Base-by-base conservation (phyloP, 37 sponge, comb jelly and placozoan species). In the Eunapius fragilis region DNA sequence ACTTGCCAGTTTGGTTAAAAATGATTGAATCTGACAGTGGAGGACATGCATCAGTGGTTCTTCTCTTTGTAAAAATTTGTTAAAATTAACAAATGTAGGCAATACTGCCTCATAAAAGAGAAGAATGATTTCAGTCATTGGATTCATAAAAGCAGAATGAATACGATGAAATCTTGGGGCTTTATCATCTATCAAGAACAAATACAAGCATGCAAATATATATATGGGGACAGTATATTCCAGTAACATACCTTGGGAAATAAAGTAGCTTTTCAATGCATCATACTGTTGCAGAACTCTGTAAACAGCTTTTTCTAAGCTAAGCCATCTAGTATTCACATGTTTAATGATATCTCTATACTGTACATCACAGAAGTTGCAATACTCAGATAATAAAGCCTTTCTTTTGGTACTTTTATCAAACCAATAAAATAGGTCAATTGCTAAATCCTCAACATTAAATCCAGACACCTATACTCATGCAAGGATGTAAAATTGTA, bases 341-440 rank as follows among this genome's bases (percentile, higher is more conserved):
- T 88, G 41, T 68, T 58, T 75, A 28, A 88, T 79, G 23, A 88
- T 36, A 26, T 82, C 79, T 27, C 73, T 37, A 58, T 88, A 88
- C 31, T 82, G 37, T 34, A 48, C 78, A 74, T 88, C 84, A 83
- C 89, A 88, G 58, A 88, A 88, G 2, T 25, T 36, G 34, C 83
- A 88, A 74, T 76, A 88, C 45, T 88, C 89, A 23, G 31, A 74
- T 22, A 88, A 49, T 2, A 17, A n/a, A 5, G 7, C 70, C 67
- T 88, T 82, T 3, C 77, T 81, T 23, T 88, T 88, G 7, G 82
- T 88, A 2, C 78, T 75, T 76, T 88, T 88, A 33, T 88, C 83
- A n/a, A 88, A 88, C 88, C 88, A 88, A 71, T 88, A 88, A 35
- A 7, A 82, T 14, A 84, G 0, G 71, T 89, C 89, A 17, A 89